Evolutionary conservation across 2,113 vertebrate genomes (phyloP).

Genomic region (Dipodomys ordii): DNA sequence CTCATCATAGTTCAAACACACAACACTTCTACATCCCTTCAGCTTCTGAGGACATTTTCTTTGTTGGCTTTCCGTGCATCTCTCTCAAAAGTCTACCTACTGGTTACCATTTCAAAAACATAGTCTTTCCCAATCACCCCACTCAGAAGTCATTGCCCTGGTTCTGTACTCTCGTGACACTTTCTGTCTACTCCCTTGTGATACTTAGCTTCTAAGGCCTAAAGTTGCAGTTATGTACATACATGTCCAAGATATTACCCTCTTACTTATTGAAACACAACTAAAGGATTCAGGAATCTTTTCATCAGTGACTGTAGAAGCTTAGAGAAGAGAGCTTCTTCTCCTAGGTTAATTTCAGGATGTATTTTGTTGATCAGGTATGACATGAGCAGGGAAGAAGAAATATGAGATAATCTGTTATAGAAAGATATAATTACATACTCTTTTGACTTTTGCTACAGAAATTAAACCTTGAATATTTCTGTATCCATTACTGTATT

Average conservation of each 20-base stretch:
- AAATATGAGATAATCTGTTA: not conserved
- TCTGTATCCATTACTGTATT: not conserved
- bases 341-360: not conserved
- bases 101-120: not conserved
- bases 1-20: not conserved
- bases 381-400: not conserved
- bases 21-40: not conserved
- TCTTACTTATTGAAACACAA: not conserved
- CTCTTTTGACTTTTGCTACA: not conserved
- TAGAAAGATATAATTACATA: not conserved
- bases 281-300: not conserved
- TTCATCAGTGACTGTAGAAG: not conserved
- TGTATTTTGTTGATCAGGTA: not conserved
- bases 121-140: not conserved
- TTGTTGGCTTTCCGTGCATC: not conserved
- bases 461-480: not conserved
- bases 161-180: not conserved
- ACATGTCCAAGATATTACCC: not conserved
- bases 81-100: not conserved
- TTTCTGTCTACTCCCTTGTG: not conserved
- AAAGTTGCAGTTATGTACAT: not conserved
- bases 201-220: not conserved
- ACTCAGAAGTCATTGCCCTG: not conserved
- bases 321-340: rapidly evolving
- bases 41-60: not conserved